phyloP scores from a whole-genome alignment of 2,113 vertebrate genomes.

The Pseudolaguvia tuberculata region DNA sequence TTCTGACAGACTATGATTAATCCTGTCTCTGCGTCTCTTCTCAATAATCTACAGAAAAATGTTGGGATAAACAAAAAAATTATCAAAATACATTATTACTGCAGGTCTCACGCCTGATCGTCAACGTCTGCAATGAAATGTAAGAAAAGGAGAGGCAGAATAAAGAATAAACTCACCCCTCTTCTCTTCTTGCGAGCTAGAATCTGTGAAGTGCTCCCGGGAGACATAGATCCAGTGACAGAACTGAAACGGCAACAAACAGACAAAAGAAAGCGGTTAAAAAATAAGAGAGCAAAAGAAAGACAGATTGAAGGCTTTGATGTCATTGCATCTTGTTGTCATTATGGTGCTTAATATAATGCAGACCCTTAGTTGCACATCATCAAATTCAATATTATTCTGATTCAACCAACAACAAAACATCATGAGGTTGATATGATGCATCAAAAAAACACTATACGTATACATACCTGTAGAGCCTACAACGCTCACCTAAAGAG shows the following conservation, averaged over 20 bases:
- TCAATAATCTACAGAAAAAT: slow-evolving; percentile 79
- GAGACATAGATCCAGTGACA: slow-evolving; percentile 83
- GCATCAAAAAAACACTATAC: slow-evolving; percentile 43
- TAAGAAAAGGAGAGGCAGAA: neutral
- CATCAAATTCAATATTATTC: slow-evolving; percentile 65
- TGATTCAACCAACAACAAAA: slow-evolving; percentile 56
- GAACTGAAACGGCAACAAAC: slow-evolving; percentile 65
- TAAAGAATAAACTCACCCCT: slow-evolving; percentile 76
- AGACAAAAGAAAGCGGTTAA: slow-evolving; percentile 12
- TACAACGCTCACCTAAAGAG: slow-evolving; percentile 40
- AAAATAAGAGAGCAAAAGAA: slow-evolving; percentile 31
- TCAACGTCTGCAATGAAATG: neutral
- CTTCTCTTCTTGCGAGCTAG: slow-evolving; percentile 91
- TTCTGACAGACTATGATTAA: slow-evolving; percentile 93
- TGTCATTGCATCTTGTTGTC: slow-evolving; percentile 68
- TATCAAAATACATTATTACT: neutral
- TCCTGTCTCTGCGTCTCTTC: slow-evolving; percentile 87
- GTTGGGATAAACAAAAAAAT: neutral
- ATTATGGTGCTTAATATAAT: slow-evolving; percentile 68
- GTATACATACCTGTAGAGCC: slow-evolving; percentile 59
- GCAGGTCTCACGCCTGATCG: neutral
- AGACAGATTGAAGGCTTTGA: slow-evolving; percentile 56
- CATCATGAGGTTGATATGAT: slow-evolving; percentile 60
- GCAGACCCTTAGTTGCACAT: slow-evolving; percentile 66
- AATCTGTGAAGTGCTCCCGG: slow-evolving; percentile 82